A percentile compares a stretch with the other conserved stretches of the same genome.
Evolutionary conservation across 2,113 vertebrate genomes (phyloP).

Genomic region (Ursus arctos): DNA sequence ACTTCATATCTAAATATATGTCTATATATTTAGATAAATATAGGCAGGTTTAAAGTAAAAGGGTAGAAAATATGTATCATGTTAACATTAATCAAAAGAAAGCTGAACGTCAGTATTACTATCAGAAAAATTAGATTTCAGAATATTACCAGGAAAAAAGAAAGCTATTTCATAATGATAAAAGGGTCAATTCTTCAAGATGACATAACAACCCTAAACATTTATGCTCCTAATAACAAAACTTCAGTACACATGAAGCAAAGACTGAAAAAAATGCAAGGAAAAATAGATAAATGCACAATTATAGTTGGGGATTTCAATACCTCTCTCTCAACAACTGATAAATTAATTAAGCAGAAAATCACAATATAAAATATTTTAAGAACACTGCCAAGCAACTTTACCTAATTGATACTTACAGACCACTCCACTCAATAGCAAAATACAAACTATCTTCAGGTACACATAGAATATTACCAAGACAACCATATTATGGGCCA

Average conservation of each 20-base stretch:
- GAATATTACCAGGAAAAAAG: slow-evolving; percentile 2
- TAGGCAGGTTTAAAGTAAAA: slow-evolving; percentile 41
- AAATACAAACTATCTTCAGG: slow-evolving; percentile 18
- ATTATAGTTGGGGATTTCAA: background rate
- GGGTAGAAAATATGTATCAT: background rate
- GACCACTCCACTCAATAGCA: background rate
- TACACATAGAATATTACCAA: slow-evolving; percentile 20
- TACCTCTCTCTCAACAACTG: background rate
- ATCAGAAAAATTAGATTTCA: background rate
- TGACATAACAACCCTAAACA: background rate
- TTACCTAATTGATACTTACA: slow-evolving; percentile 12
- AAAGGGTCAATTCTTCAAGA: background rate
- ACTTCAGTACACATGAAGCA: background rate
- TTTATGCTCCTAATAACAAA: background rate
- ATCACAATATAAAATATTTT: slow-evolving; percentile 5
- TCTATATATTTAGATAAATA: background rate
- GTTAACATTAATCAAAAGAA: background rate
- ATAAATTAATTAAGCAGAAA: slow-evolving; percentile 21
- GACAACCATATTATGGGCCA: background rate
- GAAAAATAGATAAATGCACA: slow-evolving; percentile 23
- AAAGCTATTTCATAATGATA: slow-evolving; percentile 41
- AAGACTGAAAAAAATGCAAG: background rate
- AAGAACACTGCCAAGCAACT: slow-evolving; percentile 33
- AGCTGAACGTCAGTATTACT: background rate
- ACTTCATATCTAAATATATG: slow-evolving; percentile 1